Conservation (phyloP, 2,797 vertebrate genomes). For the Cyprinodon diabolis region DNA sequence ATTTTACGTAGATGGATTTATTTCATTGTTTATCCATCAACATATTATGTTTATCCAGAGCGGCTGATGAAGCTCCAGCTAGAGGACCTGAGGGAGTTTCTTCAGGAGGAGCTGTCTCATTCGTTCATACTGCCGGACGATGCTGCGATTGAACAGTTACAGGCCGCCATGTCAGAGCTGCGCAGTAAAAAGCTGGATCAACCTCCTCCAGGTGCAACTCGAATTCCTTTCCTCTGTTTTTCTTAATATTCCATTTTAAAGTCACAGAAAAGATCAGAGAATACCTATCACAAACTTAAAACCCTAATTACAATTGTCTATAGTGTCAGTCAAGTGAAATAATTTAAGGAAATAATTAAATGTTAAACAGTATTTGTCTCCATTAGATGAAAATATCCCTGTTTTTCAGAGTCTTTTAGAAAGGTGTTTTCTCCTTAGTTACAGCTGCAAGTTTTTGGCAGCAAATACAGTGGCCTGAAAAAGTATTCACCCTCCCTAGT, state of each 20-base stretch:
- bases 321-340: neutral
- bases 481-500: no score
- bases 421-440: no score
- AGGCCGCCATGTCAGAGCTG: conserved; percentile 81
- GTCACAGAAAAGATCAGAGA: neutral
- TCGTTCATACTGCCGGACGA: conserved; percentile 83
- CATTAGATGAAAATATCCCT: no score
- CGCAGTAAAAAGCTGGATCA: conserved; percentile 85
- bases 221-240: neutral
- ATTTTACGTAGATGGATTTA: neutral
- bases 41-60: conserved; percentile 69
- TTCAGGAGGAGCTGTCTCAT: conserved; percentile 83
- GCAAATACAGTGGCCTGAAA: no score
- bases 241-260: neutral
- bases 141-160: conserved; percentile 82
- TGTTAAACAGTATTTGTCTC: no score
- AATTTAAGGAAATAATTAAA: neutral
- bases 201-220: conserved; percentile 81
- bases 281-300: neutral
- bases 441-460: no score
- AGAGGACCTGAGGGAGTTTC: conserved; percentile 86
- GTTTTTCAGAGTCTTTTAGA: no score
- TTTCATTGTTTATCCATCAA: conserved; percentile 7
- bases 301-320: neutral
- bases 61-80: conserved; percentile 83